A percentile compares a stretch with the other conserved stretches of the same genome.
Evolutionary conservation across 2,888 invertebrate genomes (phyloP).

Genomic region (Hypselothyrea guttata): DNA sequence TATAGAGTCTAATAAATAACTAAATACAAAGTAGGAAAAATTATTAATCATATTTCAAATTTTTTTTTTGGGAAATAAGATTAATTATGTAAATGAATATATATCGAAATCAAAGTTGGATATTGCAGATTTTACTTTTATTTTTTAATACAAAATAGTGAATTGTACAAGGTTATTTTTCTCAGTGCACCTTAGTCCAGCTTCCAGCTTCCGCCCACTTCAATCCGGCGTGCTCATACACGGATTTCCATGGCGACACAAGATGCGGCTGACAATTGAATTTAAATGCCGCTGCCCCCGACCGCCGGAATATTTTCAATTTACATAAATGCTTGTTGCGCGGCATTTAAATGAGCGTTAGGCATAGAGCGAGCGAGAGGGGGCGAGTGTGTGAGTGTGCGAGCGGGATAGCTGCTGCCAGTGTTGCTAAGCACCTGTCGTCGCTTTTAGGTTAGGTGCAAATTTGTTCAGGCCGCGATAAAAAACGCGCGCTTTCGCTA

Average conservation of each 20-base stretch:
- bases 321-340: constrained; percentile 75
- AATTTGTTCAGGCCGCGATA: constrained; percentile 48
- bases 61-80: too few species aligned
- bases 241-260: constrained; percentile 44
- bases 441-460: constrained; percentile 45
- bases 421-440: constrained; percentile 54
- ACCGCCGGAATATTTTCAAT: constrained; percentile 69
- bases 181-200: too few species aligned
- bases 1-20: too few species aligned
- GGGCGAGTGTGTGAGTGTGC: background rate
- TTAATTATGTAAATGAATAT: too few species aligned
- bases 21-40: too few species aligned
- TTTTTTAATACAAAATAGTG: too few species aligned
- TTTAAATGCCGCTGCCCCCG: constrained; percentile 67
- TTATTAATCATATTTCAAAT: too few species aligned
- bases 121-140: too few species aligned
- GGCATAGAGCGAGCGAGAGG: constrained; percentile 17
- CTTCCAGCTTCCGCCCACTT: background rate
- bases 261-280: constrained; percentile 71
- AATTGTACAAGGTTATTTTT: too few species aligned
- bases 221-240: constrained; percentile 11
- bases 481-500: constrained; percentile 32
- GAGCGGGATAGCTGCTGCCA: constrained; percentile 2
- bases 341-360: constrained; percentile 57
- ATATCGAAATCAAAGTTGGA: too few species aligned